Evolutionary conservation across 2,888 invertebrate genomes (phyloP).

Genomic region (Athrips mouffetella): DNA sequence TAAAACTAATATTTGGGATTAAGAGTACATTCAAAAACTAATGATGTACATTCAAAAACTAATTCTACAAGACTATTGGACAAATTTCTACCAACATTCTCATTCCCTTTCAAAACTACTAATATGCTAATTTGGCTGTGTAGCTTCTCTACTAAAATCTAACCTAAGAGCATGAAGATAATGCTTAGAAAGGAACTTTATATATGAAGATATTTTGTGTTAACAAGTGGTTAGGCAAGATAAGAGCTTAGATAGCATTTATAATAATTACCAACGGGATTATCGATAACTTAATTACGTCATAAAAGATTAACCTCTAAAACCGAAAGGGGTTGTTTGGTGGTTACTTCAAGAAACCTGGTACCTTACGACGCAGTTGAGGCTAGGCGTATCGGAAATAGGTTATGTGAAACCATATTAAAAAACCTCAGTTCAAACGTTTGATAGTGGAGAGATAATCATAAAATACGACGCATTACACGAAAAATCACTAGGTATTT

Average conservation of each 20-base stretch:
- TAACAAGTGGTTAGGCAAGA: neutral
- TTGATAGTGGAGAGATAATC: slow-evolving; percentile 16
- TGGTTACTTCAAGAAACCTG: slow-evolving; percentile 1
- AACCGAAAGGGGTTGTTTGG: neutral
- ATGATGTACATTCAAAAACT: neutral
- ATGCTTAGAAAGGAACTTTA: neutral
- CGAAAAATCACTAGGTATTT: slow-evolving; percentile 47
- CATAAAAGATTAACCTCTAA: slow-evolving; percentile 29
- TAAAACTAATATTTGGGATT: too few species aligned
- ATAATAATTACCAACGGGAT: slow-evolving; percentile 10
- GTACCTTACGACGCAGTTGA: slow-evolving; percentile 12
- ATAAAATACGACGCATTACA: slow-evolving; percentile 56
- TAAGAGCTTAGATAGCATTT: neutral
- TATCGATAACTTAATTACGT: slow-evolving; percentile 34
- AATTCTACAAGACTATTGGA: neutral
- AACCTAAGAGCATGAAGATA: neutral
- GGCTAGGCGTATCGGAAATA: slow-evolving; percentile 8
- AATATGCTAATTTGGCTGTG: neutral
- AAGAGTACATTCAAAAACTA: too few species aligned
- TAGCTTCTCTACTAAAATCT: neutral
- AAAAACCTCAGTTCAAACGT: neutral
- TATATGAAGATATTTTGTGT: neutral
- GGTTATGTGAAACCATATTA: slow-evolving; percentile 11
- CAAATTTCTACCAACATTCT: slow-evolving; percentile 7
- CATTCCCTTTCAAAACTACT: slow-evolving; percentile 2